Conservation (phyloP, 1,140 invertebrate species). For the Dreissena rostriformis region DNA sequence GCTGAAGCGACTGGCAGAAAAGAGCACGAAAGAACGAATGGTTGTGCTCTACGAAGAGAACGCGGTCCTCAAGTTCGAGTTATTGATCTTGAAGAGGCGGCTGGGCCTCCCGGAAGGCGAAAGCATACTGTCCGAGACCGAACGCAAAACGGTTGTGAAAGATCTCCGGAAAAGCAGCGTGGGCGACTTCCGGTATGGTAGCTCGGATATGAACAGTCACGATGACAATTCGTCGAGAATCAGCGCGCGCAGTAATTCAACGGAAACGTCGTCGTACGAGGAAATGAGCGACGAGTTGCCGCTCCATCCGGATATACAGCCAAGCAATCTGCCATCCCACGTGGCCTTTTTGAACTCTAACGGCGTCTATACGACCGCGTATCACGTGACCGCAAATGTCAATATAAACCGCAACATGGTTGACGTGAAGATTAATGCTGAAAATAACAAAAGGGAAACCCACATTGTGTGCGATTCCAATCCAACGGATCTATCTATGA, state of each 20-base stretch:
- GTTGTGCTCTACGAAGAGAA: constrained; percentile 49
- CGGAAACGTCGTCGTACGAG: neutral
- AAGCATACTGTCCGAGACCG: constrained; percentile 11
- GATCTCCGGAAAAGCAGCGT: neutral
- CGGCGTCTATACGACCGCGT: too few species aligned
- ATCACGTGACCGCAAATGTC: too few species aligned
- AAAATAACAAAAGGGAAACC: neutral
- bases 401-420: too few species aligned
- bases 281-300: neutral
- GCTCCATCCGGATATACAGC: neutral
- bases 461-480: neutral
- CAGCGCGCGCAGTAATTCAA: neutral
- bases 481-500: neutral
- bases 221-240: neutral
- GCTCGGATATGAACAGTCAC: neutral
- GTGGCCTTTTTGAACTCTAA: neutral
- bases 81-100: constrained; percentile 20
- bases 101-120: constrained; percentile 29
- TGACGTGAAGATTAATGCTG: too few species aligned
- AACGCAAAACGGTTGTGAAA: constrained; percentile 11
- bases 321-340: neutral
- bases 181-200: neutral
- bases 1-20: constrained; percentile 42
- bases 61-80: constrained; percentile 39
- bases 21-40: constrained; percentile 7